Conservation (phyloP, 2,113 vertebrate genomes). For the Indri indri region DNA sequence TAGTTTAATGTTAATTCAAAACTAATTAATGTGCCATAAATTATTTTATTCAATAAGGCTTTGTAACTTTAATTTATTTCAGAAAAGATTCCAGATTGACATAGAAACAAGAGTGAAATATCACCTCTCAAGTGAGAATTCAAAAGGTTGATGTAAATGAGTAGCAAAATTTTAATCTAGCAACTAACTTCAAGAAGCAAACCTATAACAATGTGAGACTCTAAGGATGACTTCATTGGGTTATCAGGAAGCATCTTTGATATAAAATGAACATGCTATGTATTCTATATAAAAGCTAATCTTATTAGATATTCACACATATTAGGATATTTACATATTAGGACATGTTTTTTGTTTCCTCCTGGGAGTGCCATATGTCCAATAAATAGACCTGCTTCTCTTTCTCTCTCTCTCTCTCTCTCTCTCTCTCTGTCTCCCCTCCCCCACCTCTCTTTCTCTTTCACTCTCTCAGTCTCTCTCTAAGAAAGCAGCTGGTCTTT, state of each 20-base stretch:
- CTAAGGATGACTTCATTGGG: neutral
- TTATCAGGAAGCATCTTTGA: neutral
- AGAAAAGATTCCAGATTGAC: neutral
- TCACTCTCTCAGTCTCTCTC: neutral
- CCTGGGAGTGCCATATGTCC: neutral
- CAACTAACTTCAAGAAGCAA: neutral
- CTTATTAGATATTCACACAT: neutral
- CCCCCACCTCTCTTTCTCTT: neutral
- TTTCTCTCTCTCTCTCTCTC: neutral
- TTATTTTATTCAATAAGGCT: neutral
- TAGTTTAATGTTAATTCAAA: neutral
- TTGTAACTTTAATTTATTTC: slow-evolving; percentile 11
- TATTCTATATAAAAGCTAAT: neutral
- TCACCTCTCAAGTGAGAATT: slow-evolving; percentile 12
- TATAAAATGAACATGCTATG: neutral
- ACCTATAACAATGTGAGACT: neutral
- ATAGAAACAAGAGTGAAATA: neutral
- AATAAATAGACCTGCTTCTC: neutral
- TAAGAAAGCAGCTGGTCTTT: slow-evolving; percentile 7
- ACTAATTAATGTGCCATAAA: neutral
- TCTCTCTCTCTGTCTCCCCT: neutral
- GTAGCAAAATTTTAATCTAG: neutral
- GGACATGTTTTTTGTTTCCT: neutral
- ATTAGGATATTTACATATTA: neutral
- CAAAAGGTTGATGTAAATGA: slow-evolving; percentile 12